These are phyloP conservation scores for Sula dactylatra DNA, from an alignment of 2,113 vertebrate genomes.

Conservation along the genomic window DNA sequence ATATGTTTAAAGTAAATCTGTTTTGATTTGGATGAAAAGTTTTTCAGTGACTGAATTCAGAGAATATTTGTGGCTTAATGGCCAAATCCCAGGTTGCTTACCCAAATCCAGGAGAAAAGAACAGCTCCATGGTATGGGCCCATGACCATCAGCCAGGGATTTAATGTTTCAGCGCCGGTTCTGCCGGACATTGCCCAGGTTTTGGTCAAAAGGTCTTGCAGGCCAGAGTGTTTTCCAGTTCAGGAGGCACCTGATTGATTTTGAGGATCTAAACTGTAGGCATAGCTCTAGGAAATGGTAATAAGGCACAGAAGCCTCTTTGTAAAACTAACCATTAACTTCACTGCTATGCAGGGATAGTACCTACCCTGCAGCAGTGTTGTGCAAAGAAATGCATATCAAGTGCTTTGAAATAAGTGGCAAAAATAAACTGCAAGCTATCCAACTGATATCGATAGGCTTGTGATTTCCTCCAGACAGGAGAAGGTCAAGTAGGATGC, in stretches of 20 bases:
- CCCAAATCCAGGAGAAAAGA: not conserved
- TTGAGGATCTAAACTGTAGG: not conserved
- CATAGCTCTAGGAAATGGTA: not conserved
- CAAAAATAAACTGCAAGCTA: not conserved
- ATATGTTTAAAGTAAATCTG: not conserved
- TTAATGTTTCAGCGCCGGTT: not conserved
- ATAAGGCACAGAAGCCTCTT: not conserved
- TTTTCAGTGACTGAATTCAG: not conserved
- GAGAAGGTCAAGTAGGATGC: not conserved
- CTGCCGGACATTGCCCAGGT: not conserved
- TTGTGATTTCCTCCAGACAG: not conserved
- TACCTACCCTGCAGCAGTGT: not conserved
- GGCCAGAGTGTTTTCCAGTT: not conserved
- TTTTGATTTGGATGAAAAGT: not conserved
- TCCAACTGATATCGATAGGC: not conserved
- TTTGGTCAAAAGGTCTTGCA: not conserved
- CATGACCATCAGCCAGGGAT: not conserved
- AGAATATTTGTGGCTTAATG: not conserved
- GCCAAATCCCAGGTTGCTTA: not conserved
- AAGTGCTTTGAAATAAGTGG: not conserved
- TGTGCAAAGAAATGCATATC: not conserved
- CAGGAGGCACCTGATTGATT: not conserved
- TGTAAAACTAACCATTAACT: not conserved
- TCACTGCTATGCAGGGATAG: rapidly evolving
- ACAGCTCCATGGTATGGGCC: too few species aligned